These are phyloP conservation scores for Mimachlamys varia DNA, from an alignment of 2,888 invertebrate genomes.

Conservation along the genomic window DNA sequence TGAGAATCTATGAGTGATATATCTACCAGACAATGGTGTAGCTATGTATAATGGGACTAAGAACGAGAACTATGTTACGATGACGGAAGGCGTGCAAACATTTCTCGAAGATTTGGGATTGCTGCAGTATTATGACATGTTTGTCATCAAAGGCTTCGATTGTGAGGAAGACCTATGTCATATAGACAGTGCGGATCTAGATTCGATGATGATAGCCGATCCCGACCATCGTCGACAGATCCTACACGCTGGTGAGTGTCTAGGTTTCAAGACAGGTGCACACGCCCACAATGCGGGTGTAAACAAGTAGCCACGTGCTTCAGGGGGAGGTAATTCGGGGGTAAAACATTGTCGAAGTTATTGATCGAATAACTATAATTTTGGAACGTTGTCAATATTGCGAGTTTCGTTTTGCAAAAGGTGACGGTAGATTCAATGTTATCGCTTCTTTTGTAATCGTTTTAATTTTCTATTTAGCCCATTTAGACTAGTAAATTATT, in stretches of 20 bases:
- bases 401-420: too few species aligned
- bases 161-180: conserved; percentile 71
- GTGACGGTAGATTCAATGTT: too few species aligned
- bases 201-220: conserved; percentile 68
- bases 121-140: conserved; percentile 71
- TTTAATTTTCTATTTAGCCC: too few species aligned
- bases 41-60: conserved; percentile 6
- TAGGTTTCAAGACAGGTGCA: background rate
- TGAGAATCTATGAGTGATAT: background rate
- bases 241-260: conserved; percentile 61
- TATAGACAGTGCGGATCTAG: conserved; percentile 67
- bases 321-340: background rate
- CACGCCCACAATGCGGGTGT: conserved; percentile 13
- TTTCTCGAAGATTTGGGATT: conserved; percentile 70
- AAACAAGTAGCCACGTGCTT: conserved; percentile 36
- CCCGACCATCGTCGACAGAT: conserved; percentile 62
- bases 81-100: conserved; percentile 66
- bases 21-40: background rate
- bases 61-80: conserved; percentile 53
- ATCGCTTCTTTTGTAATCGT: too few species aligned
- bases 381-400: background rate
- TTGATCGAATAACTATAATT: background rate
- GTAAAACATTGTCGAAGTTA: background rate
- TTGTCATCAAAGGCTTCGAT: conserved; percentile 74
- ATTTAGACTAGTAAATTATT: too few species aligned